Base-by-base conservation (phyloP, 1,140 invertebrate genomes). In the Pemphigus obesinymphae region DNA sequence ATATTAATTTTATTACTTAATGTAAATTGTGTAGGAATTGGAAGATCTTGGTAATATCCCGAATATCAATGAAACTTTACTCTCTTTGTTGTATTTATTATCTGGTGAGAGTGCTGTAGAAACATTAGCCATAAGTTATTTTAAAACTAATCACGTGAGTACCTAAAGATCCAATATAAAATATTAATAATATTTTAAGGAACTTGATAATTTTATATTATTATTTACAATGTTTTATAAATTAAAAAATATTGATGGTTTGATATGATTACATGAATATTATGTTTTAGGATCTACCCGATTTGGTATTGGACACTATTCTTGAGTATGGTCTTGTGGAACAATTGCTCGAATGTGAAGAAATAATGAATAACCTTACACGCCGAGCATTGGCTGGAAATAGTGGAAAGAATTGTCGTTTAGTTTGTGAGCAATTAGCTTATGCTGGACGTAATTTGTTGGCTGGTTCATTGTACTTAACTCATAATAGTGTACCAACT, bases 61-160 rank as follows among this genome's bases (percentile, higher is more conserved):
- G 20, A 61, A 63, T 31, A 17, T 63, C 3, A 80, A 80, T 3
- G 45, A n/a, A 45, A 61, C 7, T n/a, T 63, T 80, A 29, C 53
- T 80, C 8, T 48, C 26, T 40, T 80, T 80, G 29, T 43, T 80
- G 3, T 80, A 80, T 61, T 61, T 80, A 61, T 20, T 80, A 80
- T 80, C 55, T 80, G 76, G 76, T 8, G 76, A 80, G 26, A 80
- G 55, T 80, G n/a, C 76, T 43, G 55, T 80, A 40, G 76, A 80
- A 63, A 17, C 76, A 61, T 13, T 20, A 20, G 76, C 76, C 4
- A 58, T 63, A 40, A 61, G 55, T 80, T 45, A 63, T 43, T 80
- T 80, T 43, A 5, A 80, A 80, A 43, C 76, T 61, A 63, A 61
- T 2, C 23, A 40, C 31, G 76, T 80, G 45, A 61, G 76, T 55